Evolutionary conservation across 1,140 invertebrate genomes (phyloP), one percentile per base, ranked within the genome.

Genomic region (Drosophila ercepeae): DNA sequence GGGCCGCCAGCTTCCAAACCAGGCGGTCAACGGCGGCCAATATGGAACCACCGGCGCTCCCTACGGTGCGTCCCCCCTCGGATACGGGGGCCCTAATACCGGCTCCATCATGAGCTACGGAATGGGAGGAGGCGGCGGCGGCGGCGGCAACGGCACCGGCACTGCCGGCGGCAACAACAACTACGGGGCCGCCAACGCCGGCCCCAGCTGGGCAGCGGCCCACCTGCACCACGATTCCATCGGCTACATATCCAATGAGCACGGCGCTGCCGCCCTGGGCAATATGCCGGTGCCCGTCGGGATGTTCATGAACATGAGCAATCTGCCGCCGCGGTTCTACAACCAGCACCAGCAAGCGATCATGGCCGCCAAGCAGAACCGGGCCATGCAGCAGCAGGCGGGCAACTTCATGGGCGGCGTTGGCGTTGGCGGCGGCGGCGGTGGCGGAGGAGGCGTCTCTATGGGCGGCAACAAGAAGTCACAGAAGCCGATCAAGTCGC

Each of bases 301-400:
- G 16, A 97, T 98, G 96, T 98, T 98, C 75, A 97, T 98, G 95
- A 97, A 97, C 81, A 97, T 97, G 96, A 94, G 96, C 6, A 96
- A 97, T 58, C 94, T 97, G 29, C 96, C 96, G n/a, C 96, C 96
- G 1, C 91, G 96, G 4, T 97, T 97, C 91, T 97, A 96, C 73
- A 96, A 97, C 79, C 96, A 97, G 75, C 95, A 96, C 72, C 92
- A 93, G 45, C 92, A 94, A 82, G 94, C 92, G 1, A 89, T 92
- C 21, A 94, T 93, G 90, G 91, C 89, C 34, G 86, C 70, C 36
- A 91, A 91, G 46, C 84, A 90, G 74, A 84, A 84, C 77, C 67
- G 41, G 13, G 75, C 55, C 46, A 70, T 69, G 27, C 53, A 44
- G 32, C 55, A 71, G 32, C 27, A 39, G 34, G 36, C 25, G 7